Evolutionary conservation across 2,888 invertebrate species (phyloP).

Genomic region (Lasioglossum zephyrum): DNA sequence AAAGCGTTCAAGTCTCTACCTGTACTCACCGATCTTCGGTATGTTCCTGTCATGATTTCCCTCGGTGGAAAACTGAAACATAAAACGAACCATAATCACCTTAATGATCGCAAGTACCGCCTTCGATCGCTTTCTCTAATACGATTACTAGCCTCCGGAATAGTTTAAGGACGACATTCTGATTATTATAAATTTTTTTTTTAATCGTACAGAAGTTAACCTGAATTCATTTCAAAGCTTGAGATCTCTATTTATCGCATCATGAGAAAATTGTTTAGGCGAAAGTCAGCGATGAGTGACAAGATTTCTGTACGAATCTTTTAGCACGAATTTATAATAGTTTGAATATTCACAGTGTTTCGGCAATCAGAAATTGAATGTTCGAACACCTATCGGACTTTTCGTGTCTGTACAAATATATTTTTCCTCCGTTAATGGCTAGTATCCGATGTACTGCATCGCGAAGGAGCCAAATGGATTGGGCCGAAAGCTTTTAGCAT

Average conservation of each 20-base stretch:
- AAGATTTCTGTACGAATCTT: too few relatives aligned
- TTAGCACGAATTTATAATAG: neutral
- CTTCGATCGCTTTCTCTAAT: neutral
- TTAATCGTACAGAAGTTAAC: too few relatives aligned
- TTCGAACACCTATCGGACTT: neutral
- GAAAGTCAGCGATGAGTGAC: too few relatives aligned
- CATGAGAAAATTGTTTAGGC: too few relatives aligned
- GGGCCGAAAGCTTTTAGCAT: conserved; percentile 43
- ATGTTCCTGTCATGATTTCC: conserved; percentile 87
- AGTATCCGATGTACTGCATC: conserved; percentile 27
- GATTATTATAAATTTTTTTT: too few relatives aligned
- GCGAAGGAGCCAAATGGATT: conserved; percentile 31
- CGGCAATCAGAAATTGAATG: neutral
- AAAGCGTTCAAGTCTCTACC: conserved; percentile 34
- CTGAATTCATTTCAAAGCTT: too few relatives aligned
- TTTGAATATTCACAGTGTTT: neutral
- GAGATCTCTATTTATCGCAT: too few relatives aligned
- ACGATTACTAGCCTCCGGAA: neutral
- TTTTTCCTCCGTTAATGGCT: conserved; percentile 43
- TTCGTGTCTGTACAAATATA: neutral
- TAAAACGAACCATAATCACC: conserved; percentile 59
- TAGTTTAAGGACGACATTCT: too few relatives aligned
- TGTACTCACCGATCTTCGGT: conserved; percentile 86
- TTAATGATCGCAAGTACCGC: neutral
- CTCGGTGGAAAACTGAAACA: conserved; percentile 87